A percentile compares a stretch with the other conserved stretches of the same genome.
These are phyloP conservation scores for Calameuta pallipes DNA, from an alignment of 2,888 invertebrate genomes.

Conservation along the genomic window DNA sequence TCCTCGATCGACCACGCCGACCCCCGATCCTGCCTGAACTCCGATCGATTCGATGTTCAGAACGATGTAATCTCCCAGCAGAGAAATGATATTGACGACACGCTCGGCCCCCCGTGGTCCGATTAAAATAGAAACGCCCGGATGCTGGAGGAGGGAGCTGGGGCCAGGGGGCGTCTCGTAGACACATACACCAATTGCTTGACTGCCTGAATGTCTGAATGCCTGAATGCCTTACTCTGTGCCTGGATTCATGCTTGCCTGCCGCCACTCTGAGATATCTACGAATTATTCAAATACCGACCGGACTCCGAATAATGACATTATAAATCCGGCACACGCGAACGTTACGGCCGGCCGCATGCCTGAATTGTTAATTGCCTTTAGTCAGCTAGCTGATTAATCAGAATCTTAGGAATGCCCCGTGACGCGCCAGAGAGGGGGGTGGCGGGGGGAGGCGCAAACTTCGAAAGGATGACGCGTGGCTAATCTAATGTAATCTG, in stretches of 20 bases:
- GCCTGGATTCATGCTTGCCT: background rate
- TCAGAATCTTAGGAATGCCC: slow-evolving; percentile 5
- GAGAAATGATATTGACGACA: slow-evolving; percentile 12
- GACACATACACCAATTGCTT: background rate
- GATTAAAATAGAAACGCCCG: slow-evolving; percentile 8
- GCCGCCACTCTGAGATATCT: slow-evolving; percentile 7
- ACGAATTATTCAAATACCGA: slow-evolving; percentile 13
- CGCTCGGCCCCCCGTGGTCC: slow-evolving; percentile 9
- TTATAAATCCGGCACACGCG: slow-evolving; percentile 11
- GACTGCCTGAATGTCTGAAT: background rate
- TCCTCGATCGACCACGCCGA: background rate
- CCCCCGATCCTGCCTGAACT: background rate
- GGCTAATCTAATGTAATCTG: no score
- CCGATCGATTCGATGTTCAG: background rate
- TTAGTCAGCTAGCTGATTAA: slow-evolving; percentile 6
- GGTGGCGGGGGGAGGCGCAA: no score
- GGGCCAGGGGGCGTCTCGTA: background rate
- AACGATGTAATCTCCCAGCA: background rate
- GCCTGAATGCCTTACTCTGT: background rate
- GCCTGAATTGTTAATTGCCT: slow-evolving; percentile 15
- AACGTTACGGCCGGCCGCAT: slow-evolving; percentile 3
- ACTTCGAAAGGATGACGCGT: no score
- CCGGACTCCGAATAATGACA: slow-evolving; percentile 11
- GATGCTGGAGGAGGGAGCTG: background rate
- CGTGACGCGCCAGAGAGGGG: background rate